A percentile compares a stretch with the other conserved stretches of the same genome.
These are phyloP conservation scores for Dicentrarchus labrax DNA, from an alignment of 2,113 vertebrate genomes.

Conservation along the genomic window DNA sequence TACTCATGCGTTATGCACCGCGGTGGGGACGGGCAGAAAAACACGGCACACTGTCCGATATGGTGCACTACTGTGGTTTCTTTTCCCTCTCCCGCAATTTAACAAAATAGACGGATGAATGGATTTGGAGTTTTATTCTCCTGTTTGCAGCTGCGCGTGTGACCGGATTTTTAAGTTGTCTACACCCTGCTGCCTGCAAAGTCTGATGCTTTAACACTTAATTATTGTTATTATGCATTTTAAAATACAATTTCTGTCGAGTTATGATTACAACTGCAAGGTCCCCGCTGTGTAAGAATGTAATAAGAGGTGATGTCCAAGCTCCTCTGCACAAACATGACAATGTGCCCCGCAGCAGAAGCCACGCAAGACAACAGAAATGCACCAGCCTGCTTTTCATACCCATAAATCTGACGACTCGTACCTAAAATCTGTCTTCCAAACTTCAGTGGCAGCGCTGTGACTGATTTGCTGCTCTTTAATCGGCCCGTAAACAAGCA, in stretches of 20 bases:
- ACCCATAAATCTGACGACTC: not conserved
- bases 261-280: not conserved
- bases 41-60: not conserved
- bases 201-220: too few relatives aligned
- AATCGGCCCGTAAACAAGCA: constrained; percentile 41
- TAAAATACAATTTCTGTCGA: not conserved
- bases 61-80: not conserved
- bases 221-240: not conserved
- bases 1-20: constrained; percentile 37
- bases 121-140: not conserved
- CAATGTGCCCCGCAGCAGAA: not conserved
- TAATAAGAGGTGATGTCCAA: not conserved
- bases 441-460: not conserved
- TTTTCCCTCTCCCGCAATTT: not conserved
- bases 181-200: not conserved
- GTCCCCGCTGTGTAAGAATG: not conserved
- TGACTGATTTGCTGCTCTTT: constrained; percentile 25
- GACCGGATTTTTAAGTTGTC: not conserved
- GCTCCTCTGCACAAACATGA: not conserved
- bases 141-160: not conserved
- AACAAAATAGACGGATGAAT: not conserved
- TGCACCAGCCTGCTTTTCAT: too few relatives aligned
- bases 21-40: not conserved
- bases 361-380: not conserved
- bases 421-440: not conserved